A percentile compares a stretch with the other conserved stretches of the same genome.
These are phyloP conservation scores for Irena cyanogastra DNA, from an alignment of 2,113 vertebrate genomes.

Conservation along the genomic window DNA sequence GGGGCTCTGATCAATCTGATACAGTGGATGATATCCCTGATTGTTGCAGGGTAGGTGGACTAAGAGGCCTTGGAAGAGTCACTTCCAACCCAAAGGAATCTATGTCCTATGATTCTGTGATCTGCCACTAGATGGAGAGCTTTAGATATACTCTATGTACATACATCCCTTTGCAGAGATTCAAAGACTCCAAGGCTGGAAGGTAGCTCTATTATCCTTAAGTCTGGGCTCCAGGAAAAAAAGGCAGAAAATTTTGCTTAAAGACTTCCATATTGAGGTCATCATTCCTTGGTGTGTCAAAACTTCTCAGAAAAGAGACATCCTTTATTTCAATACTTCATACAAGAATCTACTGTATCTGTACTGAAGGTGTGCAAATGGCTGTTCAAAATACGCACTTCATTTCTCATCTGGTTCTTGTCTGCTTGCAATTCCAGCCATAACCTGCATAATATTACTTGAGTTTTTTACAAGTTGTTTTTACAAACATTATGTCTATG, in stretches of 20 bases:
- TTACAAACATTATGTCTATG: neutral
- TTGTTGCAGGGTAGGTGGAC: neutral
- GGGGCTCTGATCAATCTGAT: neutral
- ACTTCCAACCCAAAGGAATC: neutral
- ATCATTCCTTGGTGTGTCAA: neutral
- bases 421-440: neutral
- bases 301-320: neutral
- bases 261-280: neutral
- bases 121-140: conserved; percentile 56
- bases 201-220: neutral
- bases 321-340: neutral
- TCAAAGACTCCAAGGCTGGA: neutral
- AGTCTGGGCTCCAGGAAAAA: neutral
- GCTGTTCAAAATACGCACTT: neutral
- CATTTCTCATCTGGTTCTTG: neutral
- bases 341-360: neutral
- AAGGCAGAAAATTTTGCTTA: neutral
- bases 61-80: neutral
- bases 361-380: neutral
- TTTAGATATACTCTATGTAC: neutral
- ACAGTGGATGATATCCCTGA: neutral
- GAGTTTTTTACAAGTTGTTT: neutral
- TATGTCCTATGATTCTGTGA: neutral
- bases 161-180: rapidly evolving
- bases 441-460: neutral